phyloP scores from a whole-genome alignment of 2,888 invertebrate species.

The Lottia scabra region DNA sequence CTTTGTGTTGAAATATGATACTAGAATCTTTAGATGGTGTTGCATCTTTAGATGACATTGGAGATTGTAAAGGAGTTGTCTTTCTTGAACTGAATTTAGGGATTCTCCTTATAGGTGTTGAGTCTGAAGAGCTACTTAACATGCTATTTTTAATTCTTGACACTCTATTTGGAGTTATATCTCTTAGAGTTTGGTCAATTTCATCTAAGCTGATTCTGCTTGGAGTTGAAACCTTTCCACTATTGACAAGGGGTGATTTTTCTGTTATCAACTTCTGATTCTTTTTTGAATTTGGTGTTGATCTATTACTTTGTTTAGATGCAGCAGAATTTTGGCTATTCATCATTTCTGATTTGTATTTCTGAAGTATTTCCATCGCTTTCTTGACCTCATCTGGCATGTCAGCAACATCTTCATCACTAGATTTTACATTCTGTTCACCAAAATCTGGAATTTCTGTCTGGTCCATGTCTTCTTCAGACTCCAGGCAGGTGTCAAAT shows the following conservation, averaged over 20 bases:
- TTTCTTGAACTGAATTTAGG: not conserved
- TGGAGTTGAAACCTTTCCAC: not conserved
- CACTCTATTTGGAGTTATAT: not conserved
- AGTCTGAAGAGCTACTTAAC: not conserved
- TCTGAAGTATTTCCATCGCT: conserved; percentile 12
- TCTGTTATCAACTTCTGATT: not conserved
- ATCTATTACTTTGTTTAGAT: not conserved
- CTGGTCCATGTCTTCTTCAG: not conserved
- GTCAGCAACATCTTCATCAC: not conserved
- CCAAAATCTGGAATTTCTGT: not conserved
- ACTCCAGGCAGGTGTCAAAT: not conserved
- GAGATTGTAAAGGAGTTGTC: not conserved
- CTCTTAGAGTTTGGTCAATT: not conserved
- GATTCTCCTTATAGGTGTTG: not conserved
- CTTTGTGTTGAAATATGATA: too few relatives aligned
- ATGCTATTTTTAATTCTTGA: not conserved
- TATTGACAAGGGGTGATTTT: not conserved
- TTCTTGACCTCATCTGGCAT: conserved; percentile 6
- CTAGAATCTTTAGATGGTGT: not conserved
- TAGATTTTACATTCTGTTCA: not conserved
- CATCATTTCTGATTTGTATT: not conserved
- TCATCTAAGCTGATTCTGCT: not conserved
- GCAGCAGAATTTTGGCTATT: not conserved
- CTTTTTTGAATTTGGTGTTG: not conserved
- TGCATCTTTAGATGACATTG: not conserved